phyloP scores from a whole-genome alignment of 2,113 vertebrate species.

The Fulica atra region DNA sequence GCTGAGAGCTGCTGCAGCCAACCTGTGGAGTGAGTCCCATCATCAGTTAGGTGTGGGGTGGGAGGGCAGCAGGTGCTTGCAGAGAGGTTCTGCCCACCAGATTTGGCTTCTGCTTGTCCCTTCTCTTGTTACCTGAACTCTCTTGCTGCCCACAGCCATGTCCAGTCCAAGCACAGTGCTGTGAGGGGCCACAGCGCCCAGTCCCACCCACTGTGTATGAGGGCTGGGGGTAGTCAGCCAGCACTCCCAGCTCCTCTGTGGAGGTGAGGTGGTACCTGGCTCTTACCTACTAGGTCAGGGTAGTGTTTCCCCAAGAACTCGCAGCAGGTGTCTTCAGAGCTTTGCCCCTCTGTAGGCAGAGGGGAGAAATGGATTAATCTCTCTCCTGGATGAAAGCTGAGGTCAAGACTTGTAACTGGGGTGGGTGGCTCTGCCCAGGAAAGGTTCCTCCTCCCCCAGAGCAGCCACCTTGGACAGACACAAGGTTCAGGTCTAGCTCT shows the following conservation, averaged over 20 bases:
- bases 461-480: not conserved
- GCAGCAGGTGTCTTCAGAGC: not conserved
- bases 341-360: conserved; percentile 15
- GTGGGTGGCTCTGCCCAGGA: not conserved
- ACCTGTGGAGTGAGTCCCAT: not conserved
- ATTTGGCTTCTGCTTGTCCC: not conserved
- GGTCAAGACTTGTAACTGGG: not conserved
- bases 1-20: not conserved
- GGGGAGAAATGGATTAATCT: not conserved
- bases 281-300: conserved; percentile 50
- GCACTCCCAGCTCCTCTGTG: not conserved
- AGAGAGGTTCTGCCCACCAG: not conserved
- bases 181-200: not conserved
- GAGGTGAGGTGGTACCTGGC: not conserved
- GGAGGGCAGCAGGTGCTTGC: not conserved
- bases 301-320: conserved; percentile 34
- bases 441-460: not conserved
- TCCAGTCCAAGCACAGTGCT: not conserved
- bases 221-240: not conserved
- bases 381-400: not conserved
- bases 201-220: accelerated
- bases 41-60: not conserved
- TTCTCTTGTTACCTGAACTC: not conserved
- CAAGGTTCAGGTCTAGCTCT: not conserved
- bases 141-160: not conserved